Conservation (phyloP, 2,797 vertebrate genomes). For the Philypnodon macrostomus region DNA sequence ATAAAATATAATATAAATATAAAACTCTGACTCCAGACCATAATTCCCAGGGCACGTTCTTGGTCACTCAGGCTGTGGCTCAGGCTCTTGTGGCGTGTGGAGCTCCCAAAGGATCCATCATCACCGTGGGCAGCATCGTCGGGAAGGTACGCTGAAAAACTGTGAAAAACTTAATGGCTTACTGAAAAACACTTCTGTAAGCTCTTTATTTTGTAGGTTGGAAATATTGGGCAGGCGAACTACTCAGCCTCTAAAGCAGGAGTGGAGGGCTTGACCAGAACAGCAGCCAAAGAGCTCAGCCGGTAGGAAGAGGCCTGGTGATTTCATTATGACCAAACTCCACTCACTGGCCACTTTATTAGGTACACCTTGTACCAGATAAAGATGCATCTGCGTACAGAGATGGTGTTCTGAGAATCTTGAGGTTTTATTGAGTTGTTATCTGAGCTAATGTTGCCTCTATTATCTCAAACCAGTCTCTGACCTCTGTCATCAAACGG, state of each 20-base stretch:
- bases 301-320: slow-evolving; percentile 64
- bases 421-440: too few relatives aligned
- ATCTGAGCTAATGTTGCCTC: too few relatives aligned
- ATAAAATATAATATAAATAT: too few relatives aligned
- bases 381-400: too few relatives aligned
- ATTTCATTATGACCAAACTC: too few relatives aligned
- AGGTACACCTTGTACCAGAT: too few relatives aligned
- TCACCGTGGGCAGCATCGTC: slow-evolving; percentile 87
- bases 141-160: slow-evolving; percentile 83
- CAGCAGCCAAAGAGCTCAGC: slow-evolving; percentile 83
- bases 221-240: slow-evolving; percentile 86
- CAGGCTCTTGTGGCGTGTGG: slow-evolving; percentile 81
- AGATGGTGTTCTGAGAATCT: too few relatives aligned
- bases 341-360: too few relatives aligned
- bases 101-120: slow-evolving; percentile 80
- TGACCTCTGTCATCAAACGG: too few relatives aligned
- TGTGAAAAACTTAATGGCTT: not conserved
- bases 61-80: slow-evolving; percentile 84
- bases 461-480: too few relatives aligned
- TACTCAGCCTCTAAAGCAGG: slow-evolving; percentile 87
- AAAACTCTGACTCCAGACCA: too few relatives aligned
- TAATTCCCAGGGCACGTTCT: slow-evolving; percentile 78
- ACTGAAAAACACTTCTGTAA: too few relatives aligned
- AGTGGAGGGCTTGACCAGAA: slow-evolving; percentile 83
- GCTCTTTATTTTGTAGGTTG: slow-evolving; percentile 74